A percentile compares a stretch with the other conserved stretches of the same genome.
Evolutionary conservation across 1,140 invertebrate species (phyloP).

Genomic region (Drosophila ohnishii): DNA sequence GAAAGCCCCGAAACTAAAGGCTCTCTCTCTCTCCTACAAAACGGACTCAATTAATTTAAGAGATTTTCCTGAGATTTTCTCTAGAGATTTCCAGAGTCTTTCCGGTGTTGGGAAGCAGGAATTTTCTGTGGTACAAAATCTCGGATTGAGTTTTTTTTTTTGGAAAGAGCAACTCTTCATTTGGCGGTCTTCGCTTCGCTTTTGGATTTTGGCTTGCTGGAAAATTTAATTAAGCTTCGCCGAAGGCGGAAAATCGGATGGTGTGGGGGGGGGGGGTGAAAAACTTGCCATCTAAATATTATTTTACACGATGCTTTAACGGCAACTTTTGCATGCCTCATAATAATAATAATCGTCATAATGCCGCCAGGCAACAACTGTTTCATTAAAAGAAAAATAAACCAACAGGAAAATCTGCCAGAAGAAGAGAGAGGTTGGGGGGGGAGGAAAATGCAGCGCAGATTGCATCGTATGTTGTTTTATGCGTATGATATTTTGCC

Average conservation of each 20-base stretch:
- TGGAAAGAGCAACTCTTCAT: slow-evolving; percentile 31
- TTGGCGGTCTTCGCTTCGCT: slow-evolving; percentile 65
- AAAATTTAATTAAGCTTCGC: slow-evolving; percentile 76
- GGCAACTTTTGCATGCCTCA: slow-evolving; percentile 77
- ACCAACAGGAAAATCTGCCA: slow-evolving; percentile 41
- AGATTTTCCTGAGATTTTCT: slow-evolving; percentile 37
- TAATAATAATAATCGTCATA: slow-evolving; percentile 80
- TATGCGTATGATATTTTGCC: slow-evolving; percentile 80
- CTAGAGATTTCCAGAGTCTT: background rate
- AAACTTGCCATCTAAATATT: slow-evolving; percentile 73
- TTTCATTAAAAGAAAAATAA: slow-evolving; percentile 77
- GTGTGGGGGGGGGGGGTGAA: background rate
- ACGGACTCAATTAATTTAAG: slow-evolving; percentile 70
- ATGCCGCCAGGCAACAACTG: slow-evolving; percentile 73
- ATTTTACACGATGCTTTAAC: slow-evolving; percentile 79
- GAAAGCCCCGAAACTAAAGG: background rate
- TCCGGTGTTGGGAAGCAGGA: background rate
- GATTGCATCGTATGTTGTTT: slow-evolving; percentile 65
- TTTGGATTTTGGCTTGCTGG: slow-evolving; percentile 47
- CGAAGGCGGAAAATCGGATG: slow-evolving; percentile 12
- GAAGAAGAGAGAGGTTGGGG: background rate
- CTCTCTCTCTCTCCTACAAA: background rate
- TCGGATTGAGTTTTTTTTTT: slow-evolving; percentile 39
- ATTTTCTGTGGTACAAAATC: slow-evolving; percentile 19
- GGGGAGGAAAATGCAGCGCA: background rate